A percentile compares a stretch with the other conserved stretches of the same genome.
These are phyloP conservation scores for Heliconius nattereri DNA, from an alignment of 1,140 invertebrate species.

Conservation along the genomic window DNA sequence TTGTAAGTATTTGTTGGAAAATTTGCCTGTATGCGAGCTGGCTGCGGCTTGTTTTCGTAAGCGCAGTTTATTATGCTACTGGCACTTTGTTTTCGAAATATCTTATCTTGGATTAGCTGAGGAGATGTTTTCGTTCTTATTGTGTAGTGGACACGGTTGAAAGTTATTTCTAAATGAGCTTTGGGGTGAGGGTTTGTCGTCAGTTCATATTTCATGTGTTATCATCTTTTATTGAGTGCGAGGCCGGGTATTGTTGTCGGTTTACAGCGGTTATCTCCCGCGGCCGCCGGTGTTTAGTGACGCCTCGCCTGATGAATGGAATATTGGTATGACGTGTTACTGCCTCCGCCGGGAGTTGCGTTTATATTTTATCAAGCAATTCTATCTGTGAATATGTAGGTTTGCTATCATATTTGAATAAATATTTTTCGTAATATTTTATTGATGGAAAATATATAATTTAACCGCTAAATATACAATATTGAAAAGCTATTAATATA, in stretches of 20 bases:
- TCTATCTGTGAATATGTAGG: conserved; percentile 21
- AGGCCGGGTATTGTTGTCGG: conserved; percentile 78
- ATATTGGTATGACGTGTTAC: conserved; percentile 62
- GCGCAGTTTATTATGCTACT: conserved; percentile 70
- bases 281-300: conserved; percentile 73
- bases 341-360: conserved; percentile 45
- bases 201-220: conserved; percentile 81
- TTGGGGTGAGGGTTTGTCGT: conserved; percentile 63
- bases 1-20: conserved; percentile 70
- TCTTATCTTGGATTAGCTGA: conserved; percentile 49
- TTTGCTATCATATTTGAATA: not conserved
- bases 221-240: conserved; percentile 81
- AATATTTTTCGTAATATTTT: not conserved
- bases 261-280: conserved; percentile 77
- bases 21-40: conserved; percentile 72
- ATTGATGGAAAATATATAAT: not conserved
- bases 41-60: conserved; percentile 75
- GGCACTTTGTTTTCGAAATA: conserved; percentile 47
- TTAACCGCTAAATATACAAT: too few species aligned
- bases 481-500: not conserved
- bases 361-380: conserved; percentile 41
- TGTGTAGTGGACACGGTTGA: conserved; percentile 29
- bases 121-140: conserved; percentile 42
- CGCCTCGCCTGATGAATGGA: conserved; percentile 74
- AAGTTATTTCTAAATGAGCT: conserved; percentile 31